Evolutionary conservation across 1,140 invertebrate genomes (phyloP).

Genomic region (Drosophila chauvacae): DNA sequence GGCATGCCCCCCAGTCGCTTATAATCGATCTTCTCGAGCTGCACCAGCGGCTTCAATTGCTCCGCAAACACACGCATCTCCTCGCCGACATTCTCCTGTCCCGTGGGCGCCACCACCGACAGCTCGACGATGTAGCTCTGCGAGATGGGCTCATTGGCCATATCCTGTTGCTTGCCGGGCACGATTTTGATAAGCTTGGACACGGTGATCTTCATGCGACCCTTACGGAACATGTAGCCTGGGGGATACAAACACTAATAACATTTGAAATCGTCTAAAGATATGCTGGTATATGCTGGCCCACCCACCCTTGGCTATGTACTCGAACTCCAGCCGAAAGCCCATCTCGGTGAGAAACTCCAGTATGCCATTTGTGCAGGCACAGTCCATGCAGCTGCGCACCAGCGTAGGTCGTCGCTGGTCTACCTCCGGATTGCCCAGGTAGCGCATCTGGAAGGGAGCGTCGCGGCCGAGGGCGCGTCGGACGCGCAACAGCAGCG

Average conservation of each 20-base stretch:
- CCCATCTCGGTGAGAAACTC: slow-evolving; percentile 97
- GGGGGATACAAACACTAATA: slow-evolving; percentile 18
- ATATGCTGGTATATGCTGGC: too few species aligned
- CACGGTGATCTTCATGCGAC: slow-evolving; percentile 98
- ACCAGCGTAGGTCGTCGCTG: slow-evolving; percentile 95
- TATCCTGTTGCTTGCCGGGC: slow-evolving; percentile 89
- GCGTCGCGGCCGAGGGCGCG: slow-evolving; percentile 90
- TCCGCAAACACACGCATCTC: slow-evolving; percentile 98
- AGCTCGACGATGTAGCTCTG: slow-evolving; percentile 97
- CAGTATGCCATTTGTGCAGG: slow-evolving; percentile 93
- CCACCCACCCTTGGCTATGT: slow-evolving; percentile 93
- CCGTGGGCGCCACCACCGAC: slow-evolving; percentile 95
- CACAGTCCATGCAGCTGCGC: slow-evolving; percentile 95
- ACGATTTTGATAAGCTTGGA: slow-evolving; percentile 96
- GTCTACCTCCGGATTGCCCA: slow-evolving; percentile 95
- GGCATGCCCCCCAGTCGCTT: slow-evolving; percentile 89
- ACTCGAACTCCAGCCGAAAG: slow-evolving; percentile 96
- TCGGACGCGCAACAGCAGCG: slow-evolving; percentile 90
- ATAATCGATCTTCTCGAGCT: slow-evolving; percentile 96
- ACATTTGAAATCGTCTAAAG: rapidly evolving
- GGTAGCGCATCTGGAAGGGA: slow-evolving; percentile 94
- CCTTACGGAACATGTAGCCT: slow-evolving; percentile 97
- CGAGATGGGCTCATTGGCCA: slow-evolving; percentile 92
- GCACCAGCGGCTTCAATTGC: slow-evolving; percentile 95
- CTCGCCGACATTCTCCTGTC: slow-evolving; percentile 97